A percentile compares a stretch with the other conserved stretches of the same genome.
phyloP scores from a whole-genome alignment of 2,888 invertebrate genomes.

The Melinaea menophilus region DNA sequence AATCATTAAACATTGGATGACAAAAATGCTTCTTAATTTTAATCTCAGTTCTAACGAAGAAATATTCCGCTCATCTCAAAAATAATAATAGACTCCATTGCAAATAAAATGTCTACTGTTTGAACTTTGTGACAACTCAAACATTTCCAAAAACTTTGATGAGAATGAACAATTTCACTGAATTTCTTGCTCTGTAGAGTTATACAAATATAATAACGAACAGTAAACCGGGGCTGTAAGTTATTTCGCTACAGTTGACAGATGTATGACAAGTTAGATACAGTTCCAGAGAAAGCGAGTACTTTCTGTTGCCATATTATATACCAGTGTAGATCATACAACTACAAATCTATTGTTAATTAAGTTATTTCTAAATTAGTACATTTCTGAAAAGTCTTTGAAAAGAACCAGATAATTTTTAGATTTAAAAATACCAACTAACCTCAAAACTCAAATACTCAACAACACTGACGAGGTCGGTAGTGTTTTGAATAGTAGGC shows the following conservation, averaged over 20 bases:
- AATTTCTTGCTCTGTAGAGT: neutral
- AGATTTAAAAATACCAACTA: no score
- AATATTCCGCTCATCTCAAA: neutral
- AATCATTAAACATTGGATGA: neutral
- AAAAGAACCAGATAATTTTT: neutral
- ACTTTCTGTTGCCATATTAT: no score
- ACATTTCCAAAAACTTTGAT: slow-evolving; percentile 13
- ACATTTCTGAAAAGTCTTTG: no score
- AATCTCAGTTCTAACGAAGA: neutral
- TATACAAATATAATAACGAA: slow-evolving; percentile 1
- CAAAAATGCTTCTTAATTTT: neutral
- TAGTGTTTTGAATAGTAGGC: neutral
- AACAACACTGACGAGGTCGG: neutral
- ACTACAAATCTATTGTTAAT: no score
- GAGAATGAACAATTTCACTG: slow-evolving; percentile 7
- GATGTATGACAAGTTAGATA: no score
- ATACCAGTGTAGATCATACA: no score
- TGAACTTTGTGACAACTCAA: slow-evolving; percentile 12
- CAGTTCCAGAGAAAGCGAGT: no score
- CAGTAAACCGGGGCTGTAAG: neutral
- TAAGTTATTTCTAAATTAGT: no score
- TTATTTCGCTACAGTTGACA: no score
- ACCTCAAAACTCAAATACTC: neutral
- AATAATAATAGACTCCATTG: neutral
- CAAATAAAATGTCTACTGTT: neutral